A percentile compares a stretch with the other conserved stretches of the same genome.
These are phyloP conservation scores for Dromiciops gliroides DNA, from an alignment of 2,113 vertebrate genomes.

Conservation along the genomic window DNA sequence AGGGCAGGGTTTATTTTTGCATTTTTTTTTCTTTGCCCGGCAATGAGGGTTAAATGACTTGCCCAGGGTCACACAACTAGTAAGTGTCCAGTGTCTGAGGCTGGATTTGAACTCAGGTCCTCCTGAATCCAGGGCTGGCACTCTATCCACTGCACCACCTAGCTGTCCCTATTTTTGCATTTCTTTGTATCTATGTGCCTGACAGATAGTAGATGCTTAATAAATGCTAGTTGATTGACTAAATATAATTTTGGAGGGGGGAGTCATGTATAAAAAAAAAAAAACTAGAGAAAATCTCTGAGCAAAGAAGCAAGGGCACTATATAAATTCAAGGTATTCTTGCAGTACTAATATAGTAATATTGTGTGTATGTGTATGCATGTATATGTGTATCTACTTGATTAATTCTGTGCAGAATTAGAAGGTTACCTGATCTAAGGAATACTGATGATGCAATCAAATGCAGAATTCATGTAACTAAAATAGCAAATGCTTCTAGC, in stretches of 20 bases:
- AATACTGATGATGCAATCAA: constrained; percentile 25
- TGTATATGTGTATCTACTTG: constrained; percentile 8
- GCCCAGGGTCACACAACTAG: no score
- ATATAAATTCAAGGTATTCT: not conserved
- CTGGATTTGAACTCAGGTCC: no score
- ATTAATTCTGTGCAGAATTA: constrained; percentile 39
- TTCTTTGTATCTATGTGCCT: no score
- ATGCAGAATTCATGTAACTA: constrained; percentile 53
- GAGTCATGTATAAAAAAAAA: not conserved
- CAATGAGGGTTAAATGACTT: no score
- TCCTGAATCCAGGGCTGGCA: no score
- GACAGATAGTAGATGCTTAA: no score
- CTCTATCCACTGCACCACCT: no score
- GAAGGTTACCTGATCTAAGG: constrained; percentile 32
- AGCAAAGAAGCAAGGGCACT: not conserved
- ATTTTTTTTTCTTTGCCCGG: no score
- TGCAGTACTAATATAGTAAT: no score
- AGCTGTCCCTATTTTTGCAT: not conserved
- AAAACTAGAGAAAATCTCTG: not conserved
- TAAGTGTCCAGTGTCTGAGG: no score
- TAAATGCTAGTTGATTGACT: not conserved
- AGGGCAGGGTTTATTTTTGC: not conserved
- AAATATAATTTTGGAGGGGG: not conserved
- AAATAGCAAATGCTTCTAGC: constrained; percentile 48
- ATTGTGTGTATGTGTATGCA: no score